A percentile compares a stretch with the other conserved stretches of the same genome.
Evolutionary conservation across 2,888 invertebrate genomes (phyloP).

Genomic region (Lepidocyrtinus sp.): DNA sequence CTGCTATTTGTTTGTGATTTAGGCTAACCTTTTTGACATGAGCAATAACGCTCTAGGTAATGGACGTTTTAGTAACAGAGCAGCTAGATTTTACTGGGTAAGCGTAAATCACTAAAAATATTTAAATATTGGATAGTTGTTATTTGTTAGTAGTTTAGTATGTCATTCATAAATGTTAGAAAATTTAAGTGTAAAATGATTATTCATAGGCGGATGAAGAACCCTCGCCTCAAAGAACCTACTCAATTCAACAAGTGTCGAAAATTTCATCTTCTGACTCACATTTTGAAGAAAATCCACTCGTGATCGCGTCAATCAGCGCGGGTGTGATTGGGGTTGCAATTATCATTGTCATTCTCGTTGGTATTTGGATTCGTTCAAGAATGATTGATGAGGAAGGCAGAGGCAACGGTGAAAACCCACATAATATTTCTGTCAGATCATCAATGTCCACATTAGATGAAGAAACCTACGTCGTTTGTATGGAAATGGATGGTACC

Average conservation of each 20-base stretch:
- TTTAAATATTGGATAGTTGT: background rate
- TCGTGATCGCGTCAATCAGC: constrained; percentile 52
- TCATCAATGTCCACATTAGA: constrained; percentile 53
- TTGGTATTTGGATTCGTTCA: constrained; percentile 63
- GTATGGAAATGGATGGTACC: constrained; percentile 48
- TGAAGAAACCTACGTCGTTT: constrained; percentile 39
- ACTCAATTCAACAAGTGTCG: constrained; percentile 27
- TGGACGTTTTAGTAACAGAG: constrained; percentile 50
- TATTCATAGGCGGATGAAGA: constrained; percentile 48
- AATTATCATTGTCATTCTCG: constrained; percentile 54
- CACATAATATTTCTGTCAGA: constrained; percentile 25
- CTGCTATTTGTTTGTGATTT: background rate
- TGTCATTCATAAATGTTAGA: too few species aligned
- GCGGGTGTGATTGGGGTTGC: constrained; percentile 60
- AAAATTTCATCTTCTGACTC: constrained; percentile 33
- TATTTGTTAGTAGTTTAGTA: too few species aligned
- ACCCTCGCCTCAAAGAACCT: constrained; percentile 33
- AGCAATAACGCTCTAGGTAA: constrained; percentile 15
- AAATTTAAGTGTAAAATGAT: background rate
- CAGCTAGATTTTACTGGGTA: constrained; percentile 60
- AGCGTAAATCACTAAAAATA: background rate
- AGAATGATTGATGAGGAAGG: constrained; percentile 41
- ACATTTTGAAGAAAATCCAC: constrained; percentile 54
- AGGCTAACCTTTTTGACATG: constrained; percentile 25
- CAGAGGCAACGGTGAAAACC: constrained; percentile 22